Percentiles rank a stretch among this genome's conserved stretches.
phyloP scores from a whole-genome alignment of 2,797 vertebrate genomes.

The Scyliorhinus canicula region DNA sequence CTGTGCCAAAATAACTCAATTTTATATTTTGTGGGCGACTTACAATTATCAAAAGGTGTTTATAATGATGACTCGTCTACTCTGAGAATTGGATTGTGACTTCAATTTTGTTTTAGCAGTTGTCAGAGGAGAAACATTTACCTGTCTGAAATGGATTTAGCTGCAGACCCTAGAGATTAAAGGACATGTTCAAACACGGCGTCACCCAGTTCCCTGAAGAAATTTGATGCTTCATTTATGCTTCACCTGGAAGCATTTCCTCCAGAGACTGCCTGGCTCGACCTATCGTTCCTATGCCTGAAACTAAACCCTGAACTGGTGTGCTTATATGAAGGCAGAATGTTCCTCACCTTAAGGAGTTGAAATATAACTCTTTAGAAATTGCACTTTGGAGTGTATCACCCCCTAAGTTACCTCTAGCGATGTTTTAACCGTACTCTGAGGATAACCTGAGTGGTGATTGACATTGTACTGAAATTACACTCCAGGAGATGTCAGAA shows the following conservation, averaged over 20 bases:
- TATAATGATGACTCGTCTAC: neutral
- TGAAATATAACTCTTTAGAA: neutral
- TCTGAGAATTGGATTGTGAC: neutral
- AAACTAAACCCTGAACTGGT: neutral
- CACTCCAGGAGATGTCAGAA: neutral
- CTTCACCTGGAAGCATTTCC: neutral
- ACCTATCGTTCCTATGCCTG: neutral
- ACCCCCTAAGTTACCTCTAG: neutral
- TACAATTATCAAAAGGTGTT: neutral
- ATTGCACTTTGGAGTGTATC: neutral
- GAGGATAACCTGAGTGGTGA: neutral
- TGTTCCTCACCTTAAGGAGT: neutral
- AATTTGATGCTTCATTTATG: neutral
- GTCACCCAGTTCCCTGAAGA: neutral
- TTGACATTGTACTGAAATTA: neutral
- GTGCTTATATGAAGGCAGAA: neutral
- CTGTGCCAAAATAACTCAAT: neutral
- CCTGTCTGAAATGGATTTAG: neutral
- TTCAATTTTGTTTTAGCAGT: neutral
- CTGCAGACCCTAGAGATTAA: neutral
- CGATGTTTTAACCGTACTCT: neutral
- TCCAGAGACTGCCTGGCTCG: neutral
- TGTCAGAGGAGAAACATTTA: neutral
- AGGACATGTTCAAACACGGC: neutral
- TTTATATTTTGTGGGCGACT: neutral